A percentile compares a stretch with the other conserved stretches of the same genome.
Conservation (phyloP, 2,797 vertebrate genomes). For the Cyprinella venusta region DNA sequence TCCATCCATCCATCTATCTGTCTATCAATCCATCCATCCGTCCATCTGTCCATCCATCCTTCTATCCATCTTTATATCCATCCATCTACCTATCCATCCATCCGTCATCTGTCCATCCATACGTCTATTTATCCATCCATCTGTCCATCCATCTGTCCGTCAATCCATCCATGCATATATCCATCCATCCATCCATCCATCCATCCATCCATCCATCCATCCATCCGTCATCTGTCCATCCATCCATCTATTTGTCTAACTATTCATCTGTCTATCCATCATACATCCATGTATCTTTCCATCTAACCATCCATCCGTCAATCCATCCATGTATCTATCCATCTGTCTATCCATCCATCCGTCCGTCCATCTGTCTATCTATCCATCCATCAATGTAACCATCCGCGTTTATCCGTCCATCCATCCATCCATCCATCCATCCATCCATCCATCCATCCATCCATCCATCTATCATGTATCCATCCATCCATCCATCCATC, state of each 20-base stretch:
- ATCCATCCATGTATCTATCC: not conserved
- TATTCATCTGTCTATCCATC: no score
- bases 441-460: not conserved
- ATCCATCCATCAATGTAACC: not conserved
- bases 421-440: not conserved
- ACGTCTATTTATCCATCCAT: accelerated
- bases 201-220: no score
- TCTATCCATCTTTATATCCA: not conserved
- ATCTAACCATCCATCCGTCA: no score
- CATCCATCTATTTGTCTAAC: no score
- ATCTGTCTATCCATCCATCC: no score
- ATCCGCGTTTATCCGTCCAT: not conserved
- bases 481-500: not conserved
- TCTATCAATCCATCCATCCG: no score
- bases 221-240: accelerated
- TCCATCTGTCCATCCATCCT: no score
- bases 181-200: not conserved
- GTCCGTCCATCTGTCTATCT: not conserved
- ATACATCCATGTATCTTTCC: not conserved
- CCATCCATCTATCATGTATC: not conserved
- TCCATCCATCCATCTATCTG: not conserved
- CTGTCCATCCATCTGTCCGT: accelerated
- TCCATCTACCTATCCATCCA: not conserved
- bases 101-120: not conserved
- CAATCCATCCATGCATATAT: no score